Evolutionary conservation across 2,797 vertebrate genomes (phyloP), one percentile per base, ranked within the genome.

Genomic region (Schizothorax lantsangensis): DNA sequence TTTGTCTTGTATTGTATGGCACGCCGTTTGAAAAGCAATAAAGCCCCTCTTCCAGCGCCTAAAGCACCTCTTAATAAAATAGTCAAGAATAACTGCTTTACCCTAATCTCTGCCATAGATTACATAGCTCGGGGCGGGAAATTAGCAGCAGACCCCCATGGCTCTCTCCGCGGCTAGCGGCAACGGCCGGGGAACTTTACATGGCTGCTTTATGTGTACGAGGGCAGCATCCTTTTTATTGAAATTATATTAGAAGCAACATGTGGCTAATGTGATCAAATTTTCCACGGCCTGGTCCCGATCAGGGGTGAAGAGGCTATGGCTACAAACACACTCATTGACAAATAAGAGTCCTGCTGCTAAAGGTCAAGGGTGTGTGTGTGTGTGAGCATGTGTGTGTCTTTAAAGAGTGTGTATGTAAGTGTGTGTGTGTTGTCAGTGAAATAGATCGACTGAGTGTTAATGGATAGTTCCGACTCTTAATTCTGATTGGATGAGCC

Each of bases 1-100:
- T 96, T 97, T 96, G 94, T 95, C 93, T 97, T 96, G 95, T 95
- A 96, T 97, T 96, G 95, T 94, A 94, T 96, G 95, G 95, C 96
- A 95, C 93, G 92, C 94, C 95, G 95, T 95, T 95, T 93, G 94
- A 93, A 92, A 94, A 95, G 94, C 92, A 94, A 93, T 95, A 94
- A 96, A 96, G 93, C 94, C 94, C 94, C 94, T 95, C 95, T 95
- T 95, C 95, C 93, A 93, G 90, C 88, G 95, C 95, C 95, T 93
- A 94, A 91, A 95, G 95, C 94, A 38, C 93, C 93, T 94, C 95
- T 96, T 96, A 96, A 96, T 96, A 96, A 96, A 96, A 96, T 95
- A 95, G 92, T 95, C 91, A 95, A 96, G 94, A 95, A 95, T 95
- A 96, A 95, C 95, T 95, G 93, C 94, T 94, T 95, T 93, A 95